Conservation (phyloP, 1,140 invertebrate genomes). For the Rhopalosiphum maidis region DNA sequence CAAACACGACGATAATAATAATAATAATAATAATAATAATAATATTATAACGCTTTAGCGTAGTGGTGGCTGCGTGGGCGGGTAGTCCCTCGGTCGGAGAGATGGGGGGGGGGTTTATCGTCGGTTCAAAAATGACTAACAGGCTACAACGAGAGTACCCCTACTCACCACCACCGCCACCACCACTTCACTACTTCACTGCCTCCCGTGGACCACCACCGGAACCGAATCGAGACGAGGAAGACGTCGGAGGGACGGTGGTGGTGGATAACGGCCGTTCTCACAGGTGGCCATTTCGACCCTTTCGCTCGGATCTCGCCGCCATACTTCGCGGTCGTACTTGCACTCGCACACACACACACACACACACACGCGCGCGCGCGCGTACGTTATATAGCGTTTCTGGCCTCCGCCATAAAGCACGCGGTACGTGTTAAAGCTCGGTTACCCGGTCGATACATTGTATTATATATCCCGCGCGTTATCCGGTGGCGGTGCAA, state of each 20-base stretch:
- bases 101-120: background rate
- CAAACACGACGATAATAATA: background rate
- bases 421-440: conserved; percentile 50
- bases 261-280: conserved; percentile 40
- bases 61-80: too few relatives aligned
- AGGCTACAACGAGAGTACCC: background rate
- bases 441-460: conserved; percentile 50
- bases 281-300: conserved; percentile 54
- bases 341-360: background rate
- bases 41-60: background rate
- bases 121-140: conserved; percentile 24
- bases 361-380: too few relatives aligned
- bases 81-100: too few relatives aligned
- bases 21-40: background rate
- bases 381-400: background rate
- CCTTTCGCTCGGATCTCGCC: background rate
- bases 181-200: background rate
- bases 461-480: conserved; percentile 29
- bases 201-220: background rate
- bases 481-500: conserved; percentile 30
- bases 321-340: background rate
- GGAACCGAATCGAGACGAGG: background rate
- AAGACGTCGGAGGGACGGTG: background rate
- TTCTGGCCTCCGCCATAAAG: conserved; percentile 17
- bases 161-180: background rate